Conservation (phyloP, 2,113 vertebrate genomes). For the Barnardius zonarius region DNA sequence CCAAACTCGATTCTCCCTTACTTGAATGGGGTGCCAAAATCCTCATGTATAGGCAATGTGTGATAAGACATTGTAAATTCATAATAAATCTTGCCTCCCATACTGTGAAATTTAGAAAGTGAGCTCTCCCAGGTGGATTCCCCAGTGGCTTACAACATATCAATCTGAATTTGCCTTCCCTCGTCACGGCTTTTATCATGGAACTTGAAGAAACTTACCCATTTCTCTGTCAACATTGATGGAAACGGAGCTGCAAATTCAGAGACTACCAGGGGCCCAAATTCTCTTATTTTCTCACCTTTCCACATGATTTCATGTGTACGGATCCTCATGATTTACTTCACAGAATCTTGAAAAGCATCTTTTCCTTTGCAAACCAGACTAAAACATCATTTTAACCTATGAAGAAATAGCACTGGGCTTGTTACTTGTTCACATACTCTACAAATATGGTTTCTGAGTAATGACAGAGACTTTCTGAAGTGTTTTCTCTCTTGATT, state of each 20-base stretch:
- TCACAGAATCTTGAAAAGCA: not conserved
- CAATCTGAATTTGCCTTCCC: not conserved
- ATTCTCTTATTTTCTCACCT: not conserved
- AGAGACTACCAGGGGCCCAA: not conserved
- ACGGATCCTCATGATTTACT: not conserved
- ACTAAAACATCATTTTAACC: not conserved
- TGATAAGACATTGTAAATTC: not conserved
- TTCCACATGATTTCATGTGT: not conserved
- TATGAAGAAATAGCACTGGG: not conserved
- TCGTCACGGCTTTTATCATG: not conserved
- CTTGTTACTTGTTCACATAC: not conserved
- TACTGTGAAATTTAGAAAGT: not conserved
- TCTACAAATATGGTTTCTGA: not conserved
- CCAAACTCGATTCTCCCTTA: not conserved
- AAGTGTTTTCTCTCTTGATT: not conserved
- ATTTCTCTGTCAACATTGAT: not conserved
- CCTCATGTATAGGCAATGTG: not conserved
- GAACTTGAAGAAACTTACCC: not conserved
- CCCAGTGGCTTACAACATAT: not conserved
- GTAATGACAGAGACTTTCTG: not conserved
- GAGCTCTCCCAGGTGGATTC: not conserved
- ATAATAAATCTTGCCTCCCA: not conserved
- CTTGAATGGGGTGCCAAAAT: not conserved
- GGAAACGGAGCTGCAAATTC: not conserved
- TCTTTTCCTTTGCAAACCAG: not conserved